These are phyloP conservation scores for Hedya salicella DNA, from an alignment of 2,888 invertebrate species.

Conservation along the genomic window DNA sequence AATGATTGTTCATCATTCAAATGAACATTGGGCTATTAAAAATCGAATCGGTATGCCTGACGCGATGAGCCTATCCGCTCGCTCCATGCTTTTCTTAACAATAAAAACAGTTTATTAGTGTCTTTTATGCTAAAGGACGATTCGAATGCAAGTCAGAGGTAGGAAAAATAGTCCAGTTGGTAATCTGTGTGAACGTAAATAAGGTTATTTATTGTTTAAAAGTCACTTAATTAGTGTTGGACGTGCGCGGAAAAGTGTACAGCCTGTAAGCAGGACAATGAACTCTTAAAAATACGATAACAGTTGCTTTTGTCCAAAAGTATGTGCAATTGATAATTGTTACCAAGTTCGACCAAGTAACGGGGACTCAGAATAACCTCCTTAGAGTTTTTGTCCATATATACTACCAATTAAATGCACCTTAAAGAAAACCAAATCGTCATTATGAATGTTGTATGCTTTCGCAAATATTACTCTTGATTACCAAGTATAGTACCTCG, in stretches of 20 bases:
- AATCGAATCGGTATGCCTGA: slow-evolving; percentile 73
- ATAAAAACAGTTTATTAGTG: slow-evolving; percentile 72
- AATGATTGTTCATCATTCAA: slow-evolving; percentile 70
- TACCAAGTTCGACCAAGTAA: not conserved
- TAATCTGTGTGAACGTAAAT: slow-evolving; percentile 66
- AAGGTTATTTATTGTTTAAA: slow-evolving; percentile 66
- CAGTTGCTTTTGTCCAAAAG: slow-evolving; percentile 5
- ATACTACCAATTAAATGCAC: too few relatives aligned
- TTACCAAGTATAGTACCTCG: too few relatives aligned
- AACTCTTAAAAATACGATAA: slow-evolving; percentile 47
- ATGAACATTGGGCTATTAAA: slow-evolving; percentile 72
- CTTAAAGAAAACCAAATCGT: too few relatives aligned
- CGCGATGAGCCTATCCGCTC: slow-evolving; percentile 63
- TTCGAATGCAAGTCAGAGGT: slow-evolving; percentile 68
- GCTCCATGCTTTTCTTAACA: slow-evolving; percentile 65
- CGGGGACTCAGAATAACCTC: not conserved
- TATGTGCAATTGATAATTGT: slow-evolving; percentile 8
- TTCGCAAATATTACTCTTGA: too few relatives aligned
- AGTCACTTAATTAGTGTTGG: slow-evolving; percentile 67
- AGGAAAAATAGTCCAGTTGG: slow-evolving; percentile 61
- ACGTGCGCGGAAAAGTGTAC: slow-evolving; percentile 56
- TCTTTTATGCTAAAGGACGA: slow-evolving; percentile 61
- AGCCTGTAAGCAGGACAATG: slow-evolving; percentile 50
- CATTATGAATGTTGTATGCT: too few relatives aligned
- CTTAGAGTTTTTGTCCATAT: not conserved